Conservation (phyloP, 2,113 vertebrate genomes). For the Meleagris gallopavo region DNA sequence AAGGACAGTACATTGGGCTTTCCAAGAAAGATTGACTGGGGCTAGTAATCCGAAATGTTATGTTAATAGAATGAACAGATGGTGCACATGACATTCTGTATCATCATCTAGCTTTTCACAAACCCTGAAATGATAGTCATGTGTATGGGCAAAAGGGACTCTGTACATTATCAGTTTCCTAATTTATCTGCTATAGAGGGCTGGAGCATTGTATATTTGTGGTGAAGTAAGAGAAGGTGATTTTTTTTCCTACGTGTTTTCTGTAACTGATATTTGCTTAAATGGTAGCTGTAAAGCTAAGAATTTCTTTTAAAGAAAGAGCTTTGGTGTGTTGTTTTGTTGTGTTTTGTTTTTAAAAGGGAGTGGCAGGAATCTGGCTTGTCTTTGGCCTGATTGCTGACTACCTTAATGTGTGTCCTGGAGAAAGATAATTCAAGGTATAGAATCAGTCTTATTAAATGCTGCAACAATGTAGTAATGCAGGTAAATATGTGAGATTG, state of each 20-base stretch:
- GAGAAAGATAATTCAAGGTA: not conserved
- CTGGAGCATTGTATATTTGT: not conserved
- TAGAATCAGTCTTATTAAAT: not conserved
- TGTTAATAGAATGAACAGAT: not conserved
- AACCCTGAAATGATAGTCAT: not conserved
- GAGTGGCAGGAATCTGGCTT: not conserved
- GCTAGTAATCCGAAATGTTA: not conserved
- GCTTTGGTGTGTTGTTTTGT: not conserved
- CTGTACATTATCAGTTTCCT: not conserved
- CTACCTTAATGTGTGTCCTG: not conserved
- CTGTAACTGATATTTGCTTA: not conserved
- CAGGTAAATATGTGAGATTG: not conserved
- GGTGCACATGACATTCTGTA: not conserved
- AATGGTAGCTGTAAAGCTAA: not conserved
- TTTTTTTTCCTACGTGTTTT: not conserved
- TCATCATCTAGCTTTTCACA: not conserved
- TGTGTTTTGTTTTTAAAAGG: not conserved
- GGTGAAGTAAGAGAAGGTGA: not conserved
- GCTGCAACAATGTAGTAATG: not conserved
- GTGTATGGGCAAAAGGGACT: not conserved
- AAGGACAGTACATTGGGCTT: not conserved
- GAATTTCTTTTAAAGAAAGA: not conserved
- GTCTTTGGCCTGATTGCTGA: not conserved
- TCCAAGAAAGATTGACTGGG: not conserved
- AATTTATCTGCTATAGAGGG: not conserved